Evolutionary conservation across 2,888 invertebrate species (phyloP).

Genomic region (Erynnis tages): DNA sequence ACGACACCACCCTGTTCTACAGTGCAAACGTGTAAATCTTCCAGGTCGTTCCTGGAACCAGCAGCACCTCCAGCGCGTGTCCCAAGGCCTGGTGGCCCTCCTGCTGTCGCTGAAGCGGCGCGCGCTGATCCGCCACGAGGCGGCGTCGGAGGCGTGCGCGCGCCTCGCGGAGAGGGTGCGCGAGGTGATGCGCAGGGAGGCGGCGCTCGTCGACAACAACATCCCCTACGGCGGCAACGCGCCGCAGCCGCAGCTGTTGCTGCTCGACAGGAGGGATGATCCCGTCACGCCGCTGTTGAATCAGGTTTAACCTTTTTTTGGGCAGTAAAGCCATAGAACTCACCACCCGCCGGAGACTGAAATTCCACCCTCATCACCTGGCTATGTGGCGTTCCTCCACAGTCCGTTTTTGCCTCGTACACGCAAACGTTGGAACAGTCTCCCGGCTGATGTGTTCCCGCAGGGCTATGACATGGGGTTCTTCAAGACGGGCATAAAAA

Average conservation of each 20-base stretch:
- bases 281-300: conserved; percentile 97
- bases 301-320: too few species aligned
- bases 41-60: conserved; percentile 88
- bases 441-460: too few species aligned
- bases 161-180: conserved; percentile 92
- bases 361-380: too few species aligned
- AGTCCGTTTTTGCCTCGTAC: too few species aligned
- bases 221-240: conserved; percentile 88
- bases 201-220: conserved; percentile 92
- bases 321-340: too few species aligned
- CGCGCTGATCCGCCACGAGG: conserved; percentile 94
- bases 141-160: conserved; percentile 91
- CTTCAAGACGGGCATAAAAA: too few species aligned
- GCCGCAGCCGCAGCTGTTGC: conserved; percentile 90
- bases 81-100: conserved; percentile 92
- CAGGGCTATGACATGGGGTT: too few species aligned
- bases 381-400: too few species aligned
- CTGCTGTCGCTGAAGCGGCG: conserved; percentile 94
- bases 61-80: conserved; percentile 88
- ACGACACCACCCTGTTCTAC: too few species aligned
- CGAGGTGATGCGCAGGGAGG: conserved; percentile 93
- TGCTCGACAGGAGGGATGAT: conserved; percentile 96
- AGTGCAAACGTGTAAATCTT: neutral
- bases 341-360: too few species aligned
- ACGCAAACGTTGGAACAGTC: too few species aligned